Evolutionary conservation across 2,888 invertebrate genomes (phyloP), one percentile per base, ranked within the genome.

Genomic region (Marronus borbonicus): DNA sequence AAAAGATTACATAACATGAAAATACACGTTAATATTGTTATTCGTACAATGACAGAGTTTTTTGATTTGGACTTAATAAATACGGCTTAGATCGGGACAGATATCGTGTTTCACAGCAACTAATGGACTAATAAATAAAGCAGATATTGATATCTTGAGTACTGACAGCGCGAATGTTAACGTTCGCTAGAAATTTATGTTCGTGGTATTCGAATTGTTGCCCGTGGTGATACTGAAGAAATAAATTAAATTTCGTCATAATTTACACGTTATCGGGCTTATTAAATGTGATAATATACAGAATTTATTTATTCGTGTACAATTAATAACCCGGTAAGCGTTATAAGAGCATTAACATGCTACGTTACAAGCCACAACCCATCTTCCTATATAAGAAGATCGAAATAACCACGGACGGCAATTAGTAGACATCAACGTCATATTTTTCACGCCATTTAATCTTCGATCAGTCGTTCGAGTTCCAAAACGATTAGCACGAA

Each of bases 111-210:
- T 24, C 12, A 62, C 62, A 62, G 62, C 24, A 31, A 62, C 31
- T 62, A 62, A 62, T 62, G 62, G 28, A 62, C 28, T 62, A 24
- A 62, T 62, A 62, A 62, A 36, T 62, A 62, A 28, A n/a, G 36
- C 62, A 62, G 62, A 62, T 62, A 62, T 62, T 62, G 62, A 31
- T 62, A 62, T 62, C 62, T 62, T 7, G 28, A 28, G 62, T 24
- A 62, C 12, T 62, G 62, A 62, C 62, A 62, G 24, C 14, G 62
- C 44, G 44, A 14, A 62, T 62, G 62, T 62, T 62, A 10, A 31
- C 62, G 62, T 62, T 62, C 31, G 31, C 10, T 10, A 62, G 62
- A 14, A 62, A 62, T 62, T 62, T 28, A 31, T 62, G 62, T 62
- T 62, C 3, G 28, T 62, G 31, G 28, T 62, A 62, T 62, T 62